phyloP scores from a whole-genome alignment of 2,113 vertebrate species.

The Odobenus rosmarus region DNA sequence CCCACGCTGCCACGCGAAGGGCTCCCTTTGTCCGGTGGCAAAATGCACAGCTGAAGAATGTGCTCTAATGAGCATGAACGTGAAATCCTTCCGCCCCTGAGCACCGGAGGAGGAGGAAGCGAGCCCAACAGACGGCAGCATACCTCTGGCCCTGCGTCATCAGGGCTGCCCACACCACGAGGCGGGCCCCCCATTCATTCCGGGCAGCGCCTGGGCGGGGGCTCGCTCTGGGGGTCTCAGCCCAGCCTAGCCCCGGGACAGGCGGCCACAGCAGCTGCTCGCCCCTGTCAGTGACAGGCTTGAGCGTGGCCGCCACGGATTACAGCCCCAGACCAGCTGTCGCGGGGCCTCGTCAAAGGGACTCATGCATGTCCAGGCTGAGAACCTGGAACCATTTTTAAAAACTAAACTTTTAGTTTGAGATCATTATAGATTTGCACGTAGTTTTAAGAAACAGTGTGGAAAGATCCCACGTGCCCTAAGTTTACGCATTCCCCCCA shows the following conservation, averaged over 20 bases:
- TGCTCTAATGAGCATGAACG: neutral
- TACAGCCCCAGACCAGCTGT: neutral
- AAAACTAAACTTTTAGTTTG: neutral
- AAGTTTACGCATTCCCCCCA: accelerated
- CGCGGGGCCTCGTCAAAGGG: neutral
- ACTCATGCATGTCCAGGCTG: neutral
- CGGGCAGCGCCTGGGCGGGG: neutral
- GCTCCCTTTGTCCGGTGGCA: accelerated
- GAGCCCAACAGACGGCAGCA: neutral
- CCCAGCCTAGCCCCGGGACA: accelerated
- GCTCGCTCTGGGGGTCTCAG: neutral
- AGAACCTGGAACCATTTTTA: neutral
- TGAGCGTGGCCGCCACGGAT: accelerated
- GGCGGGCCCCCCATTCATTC: neutral
- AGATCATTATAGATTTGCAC: accelerated
- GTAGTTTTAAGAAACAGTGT: accelerated
- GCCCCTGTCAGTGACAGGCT: neutral
- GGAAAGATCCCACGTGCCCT: accelerated
- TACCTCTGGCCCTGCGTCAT: neutral
- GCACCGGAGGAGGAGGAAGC: neutral
- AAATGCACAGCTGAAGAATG: neutral
- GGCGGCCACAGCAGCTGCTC: constrained; percentile 46
- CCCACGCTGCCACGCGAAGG: accelerated
- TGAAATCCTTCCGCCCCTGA: neutral
- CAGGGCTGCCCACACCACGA: accelerated